phyloP scores from a whole-genome alignment of 2,797 vertebrate genomes.

The Neomorphus geoffroyi region DNA sequence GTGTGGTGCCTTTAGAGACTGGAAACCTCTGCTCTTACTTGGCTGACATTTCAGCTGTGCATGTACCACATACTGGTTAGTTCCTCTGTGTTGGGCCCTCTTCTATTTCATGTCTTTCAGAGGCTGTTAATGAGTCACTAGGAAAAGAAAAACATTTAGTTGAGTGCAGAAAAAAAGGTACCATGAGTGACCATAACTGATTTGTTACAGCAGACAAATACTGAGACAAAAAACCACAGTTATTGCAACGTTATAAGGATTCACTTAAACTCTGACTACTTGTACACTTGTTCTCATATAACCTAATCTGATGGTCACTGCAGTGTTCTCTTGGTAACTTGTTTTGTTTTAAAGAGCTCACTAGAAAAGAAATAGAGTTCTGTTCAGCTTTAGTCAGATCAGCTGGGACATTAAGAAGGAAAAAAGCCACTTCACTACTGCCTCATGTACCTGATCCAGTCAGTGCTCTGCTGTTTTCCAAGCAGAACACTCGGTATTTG shows the following conservation, averaged over 20 bases:
- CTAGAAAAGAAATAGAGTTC: neutral
- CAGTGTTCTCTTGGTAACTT: neutral
- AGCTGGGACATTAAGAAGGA: neutral
- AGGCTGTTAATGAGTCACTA: neutral
- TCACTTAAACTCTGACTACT: neutral
- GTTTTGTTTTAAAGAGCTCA: neutral
- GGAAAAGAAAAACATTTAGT: neutral
- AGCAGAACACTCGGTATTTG: neutral
- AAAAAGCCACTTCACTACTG: neutral
- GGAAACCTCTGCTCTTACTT: neutral
- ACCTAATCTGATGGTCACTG: neutral
- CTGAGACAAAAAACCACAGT: neutral
- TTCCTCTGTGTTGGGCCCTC: neutral
- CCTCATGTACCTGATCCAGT: neutral
- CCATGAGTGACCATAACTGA: neutral
- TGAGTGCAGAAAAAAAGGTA: neutral
- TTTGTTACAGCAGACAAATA: neutral
- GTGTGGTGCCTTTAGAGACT: neutral
- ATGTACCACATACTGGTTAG: neutral
- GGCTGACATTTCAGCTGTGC: neutral
- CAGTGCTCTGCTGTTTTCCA: neutral
- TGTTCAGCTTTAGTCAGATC: neutral
- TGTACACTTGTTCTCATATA: neutral
- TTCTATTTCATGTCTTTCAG: neutral
- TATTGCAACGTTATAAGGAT: neutral